A percentile compares a stretch with the other conserved stretches of the same genome.
Evolutionary conservation across 2,113 vertebrate genomes (phyloP).

Genomic region (Brachypodius melanocephalos): DNA sequence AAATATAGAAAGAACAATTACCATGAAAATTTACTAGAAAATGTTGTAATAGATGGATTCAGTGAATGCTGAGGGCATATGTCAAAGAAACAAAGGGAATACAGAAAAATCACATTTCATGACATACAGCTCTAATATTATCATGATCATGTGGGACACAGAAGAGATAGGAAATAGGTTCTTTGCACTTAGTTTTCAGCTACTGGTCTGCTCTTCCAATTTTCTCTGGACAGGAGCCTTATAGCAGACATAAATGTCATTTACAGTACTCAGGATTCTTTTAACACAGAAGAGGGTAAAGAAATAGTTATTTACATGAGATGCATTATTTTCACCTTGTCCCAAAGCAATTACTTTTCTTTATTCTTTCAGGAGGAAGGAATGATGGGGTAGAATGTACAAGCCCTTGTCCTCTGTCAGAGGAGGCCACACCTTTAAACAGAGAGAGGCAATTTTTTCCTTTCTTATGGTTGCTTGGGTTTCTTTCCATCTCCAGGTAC

Average conservation of each 20-base stretch:
- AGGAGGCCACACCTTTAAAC: neutral
- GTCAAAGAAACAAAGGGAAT: neutral
- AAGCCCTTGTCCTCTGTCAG: neutral
- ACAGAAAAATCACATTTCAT: neutral
- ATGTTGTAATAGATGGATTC: neutral
- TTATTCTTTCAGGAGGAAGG: neutral
- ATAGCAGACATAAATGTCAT: neutral
- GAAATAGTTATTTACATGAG: neutral
- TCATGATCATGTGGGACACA: neutral
- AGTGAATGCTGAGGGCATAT: neutral
- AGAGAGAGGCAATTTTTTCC: neutral
- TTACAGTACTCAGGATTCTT: neutral
- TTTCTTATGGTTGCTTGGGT: neutral
- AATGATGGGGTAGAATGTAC: neutral
- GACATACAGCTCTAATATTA: neutral
- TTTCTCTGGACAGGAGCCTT: neutral
- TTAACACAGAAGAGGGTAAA: neutral
- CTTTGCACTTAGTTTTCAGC: neutral
- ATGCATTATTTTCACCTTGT: neutral
- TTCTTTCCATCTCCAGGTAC: neutral
- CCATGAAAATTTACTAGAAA: neutral
- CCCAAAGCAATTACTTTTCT: neutral
- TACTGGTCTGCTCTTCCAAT: neutral
- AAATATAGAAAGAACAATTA: neutral
- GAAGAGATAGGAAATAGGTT: neutral